Base-by-base conservation (phyloP, 2,113 vertebrate genomes). In the Charina bottae region DNA sequence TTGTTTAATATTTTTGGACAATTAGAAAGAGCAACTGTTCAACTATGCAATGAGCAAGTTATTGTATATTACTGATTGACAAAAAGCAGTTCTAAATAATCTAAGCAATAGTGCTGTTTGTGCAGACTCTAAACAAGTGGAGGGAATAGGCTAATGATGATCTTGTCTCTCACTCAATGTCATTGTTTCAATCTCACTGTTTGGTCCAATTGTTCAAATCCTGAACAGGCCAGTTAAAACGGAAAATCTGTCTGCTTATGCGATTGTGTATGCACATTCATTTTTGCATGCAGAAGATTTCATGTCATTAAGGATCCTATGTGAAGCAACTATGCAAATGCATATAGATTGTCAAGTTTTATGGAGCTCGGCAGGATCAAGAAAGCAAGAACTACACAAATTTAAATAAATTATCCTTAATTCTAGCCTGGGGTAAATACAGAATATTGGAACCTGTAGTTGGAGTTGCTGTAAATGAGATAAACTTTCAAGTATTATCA, bases 1-100 rank as follows among this genome's bases (percentile, higher is more conserved):
- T 92, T n/a, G n/a, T 92, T 92, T 89, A 85, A 90, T 83, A 88
- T 83, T 90, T 46, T 10, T 46, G 56, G 56, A 89, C 24, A 87
- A 72, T 72, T 91, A 93, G 60, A 92, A 86, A 24, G 24, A 85
- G 92, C 7, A 88, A 84, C 6, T 60, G n/a, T 72, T n/a, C 24
- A 92, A 49, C 68, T 58, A 28, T 23, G 62, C 78, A 86, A 58
- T 12, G 15, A 72, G 23, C 24, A 58, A 28, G 72, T 56, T 13
- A 42, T 55, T n/a, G 49, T n/a, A 58, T 46, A 28, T 21, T 6
- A 42, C 42, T 53, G 26, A 68, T 10, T 58, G 15, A 33, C 28
- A 21, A n/a, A 83, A 90, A 90, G 28, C 28, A n/a, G 2, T 72
- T 72, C 24, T n/a, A 11, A 4, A 49, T 49, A 49, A 49, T 49